These are phyloP conservation scores for Mormyrops boulengeri DNA, from an alignment of 2,797 vertebrate species.

Conservation along the genomic window DNA sequence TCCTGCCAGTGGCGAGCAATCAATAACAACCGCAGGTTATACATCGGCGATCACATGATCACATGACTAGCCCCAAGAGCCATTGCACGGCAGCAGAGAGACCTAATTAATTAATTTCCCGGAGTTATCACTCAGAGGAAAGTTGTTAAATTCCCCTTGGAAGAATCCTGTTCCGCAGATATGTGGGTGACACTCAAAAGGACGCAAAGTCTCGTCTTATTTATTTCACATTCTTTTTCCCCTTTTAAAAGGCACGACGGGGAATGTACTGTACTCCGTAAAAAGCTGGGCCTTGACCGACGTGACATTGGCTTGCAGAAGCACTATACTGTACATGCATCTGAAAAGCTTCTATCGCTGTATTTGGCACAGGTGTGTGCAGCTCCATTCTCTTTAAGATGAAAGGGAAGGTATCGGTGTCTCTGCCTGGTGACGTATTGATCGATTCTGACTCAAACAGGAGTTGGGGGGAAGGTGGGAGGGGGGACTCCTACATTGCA, in stretches of 20 bases:
- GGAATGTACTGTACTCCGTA: neutral
- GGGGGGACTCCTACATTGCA: neutral
- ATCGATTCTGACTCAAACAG: slow-evolving; percentile 34
- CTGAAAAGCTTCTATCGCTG: neutral
- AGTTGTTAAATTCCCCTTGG: slow-evolving; percentile 13
- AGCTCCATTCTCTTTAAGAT: neutral
- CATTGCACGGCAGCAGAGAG: neutral
- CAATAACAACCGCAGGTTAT: slow-evolving; percentile 17
- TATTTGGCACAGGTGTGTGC: neutral
- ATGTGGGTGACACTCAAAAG: neutral
- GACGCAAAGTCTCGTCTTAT: neutral
- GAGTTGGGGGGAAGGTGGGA: slow-evolving; percentile 20
- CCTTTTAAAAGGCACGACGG: neutral
- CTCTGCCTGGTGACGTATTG: neutral
- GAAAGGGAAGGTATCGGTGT: neutral
- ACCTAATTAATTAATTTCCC: slow-evolving; percentile 32
- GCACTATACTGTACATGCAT: neutral
- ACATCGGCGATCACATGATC: slow-evolving; percentile 23
- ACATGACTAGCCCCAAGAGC: slow-evolving; percentile 13
- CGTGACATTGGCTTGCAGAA: neutral
- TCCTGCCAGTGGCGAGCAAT: slow-evolving; percentile 14
- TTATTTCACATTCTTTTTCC: neutral
- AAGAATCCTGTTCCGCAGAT: slow-evolving; percentile 8
- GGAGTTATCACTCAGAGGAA: slow-evolving; percentile 22
- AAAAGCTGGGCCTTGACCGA: neutral